Percentiles rank a stretch among this genome's conserved stretches.
These are phyloP conservation scores for Pygoscelis antarcticus DNA, from an alignment of 2,113 vertebrate species.

Conservation along the genomic window DNA sequence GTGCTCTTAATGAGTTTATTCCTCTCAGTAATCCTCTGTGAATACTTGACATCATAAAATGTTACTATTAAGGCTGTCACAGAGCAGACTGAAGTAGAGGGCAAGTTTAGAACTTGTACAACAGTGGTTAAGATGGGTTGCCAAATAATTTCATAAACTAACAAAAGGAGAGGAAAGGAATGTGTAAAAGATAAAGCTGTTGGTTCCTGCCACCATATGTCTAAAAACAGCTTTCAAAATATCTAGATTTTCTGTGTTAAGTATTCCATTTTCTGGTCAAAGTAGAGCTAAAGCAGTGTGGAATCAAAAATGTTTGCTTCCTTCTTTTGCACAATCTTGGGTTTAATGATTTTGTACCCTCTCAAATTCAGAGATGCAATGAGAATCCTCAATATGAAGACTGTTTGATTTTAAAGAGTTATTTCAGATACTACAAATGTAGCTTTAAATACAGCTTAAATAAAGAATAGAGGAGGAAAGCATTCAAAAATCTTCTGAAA, in stretches of 20 bases:
- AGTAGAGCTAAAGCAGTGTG: not conserved
- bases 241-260: not conserved
- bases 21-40: not conserved
- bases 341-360: not conserved
- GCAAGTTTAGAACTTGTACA: not conserved
- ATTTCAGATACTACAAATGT: not conserved
- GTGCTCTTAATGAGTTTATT: not conserved
- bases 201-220: not conserved
- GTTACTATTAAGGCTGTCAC: not conserved
- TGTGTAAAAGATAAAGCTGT: not conserved
- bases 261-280: not conserved
- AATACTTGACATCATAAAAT: not conserved
- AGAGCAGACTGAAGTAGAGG: not conserved
- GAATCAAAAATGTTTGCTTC: not conserved
- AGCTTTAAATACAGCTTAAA: not conserved
- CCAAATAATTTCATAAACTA: not conserved
- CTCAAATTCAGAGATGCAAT: not conserved
- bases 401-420: not conserved
- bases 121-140: not conserved
- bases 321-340: not conserved
- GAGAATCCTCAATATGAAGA: not conserved
- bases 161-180: not conserved
- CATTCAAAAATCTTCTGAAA: not conserved
- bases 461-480: not conserved
- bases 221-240: not conserved